Evolutionary conservation across 2,888 invertebrate genomes (phyloP).

Genomic region (Trilocha varians): DNA sequence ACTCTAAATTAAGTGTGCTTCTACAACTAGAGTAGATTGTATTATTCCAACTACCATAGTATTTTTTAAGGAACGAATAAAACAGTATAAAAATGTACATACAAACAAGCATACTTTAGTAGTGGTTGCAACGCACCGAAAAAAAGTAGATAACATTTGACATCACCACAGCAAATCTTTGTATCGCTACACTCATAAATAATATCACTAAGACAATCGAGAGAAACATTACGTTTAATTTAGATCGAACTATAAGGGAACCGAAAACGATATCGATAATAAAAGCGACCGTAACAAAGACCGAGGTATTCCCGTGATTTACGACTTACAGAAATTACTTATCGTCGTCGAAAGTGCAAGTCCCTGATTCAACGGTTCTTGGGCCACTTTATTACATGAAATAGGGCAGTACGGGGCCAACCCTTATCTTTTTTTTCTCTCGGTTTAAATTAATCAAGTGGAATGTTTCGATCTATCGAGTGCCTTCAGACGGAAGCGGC

Average conservation of each 20-base stretch:
- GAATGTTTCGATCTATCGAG: conserved; percentile 34
- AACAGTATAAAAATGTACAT: no score
- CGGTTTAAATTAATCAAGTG: conserved; percentile 36
- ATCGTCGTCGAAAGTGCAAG: not conserved
- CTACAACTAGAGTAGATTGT: no score
- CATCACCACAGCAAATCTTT: not conserved
- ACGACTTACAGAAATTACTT: conserved; percentile 1
- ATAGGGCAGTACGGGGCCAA: conserved; percentile 4
- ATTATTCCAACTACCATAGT: no score
- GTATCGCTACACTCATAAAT: no score
- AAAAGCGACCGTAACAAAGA: conserved; percentile 1
- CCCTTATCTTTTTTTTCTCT: conserved; percentile 15
- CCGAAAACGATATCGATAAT: not conserved
- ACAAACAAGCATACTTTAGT: no score
- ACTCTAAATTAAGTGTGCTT: no score
- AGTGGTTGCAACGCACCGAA: no score
- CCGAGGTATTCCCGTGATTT: conserved; percentile 15
- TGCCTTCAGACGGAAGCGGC: conserved; percentile 20
- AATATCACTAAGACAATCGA: no score
- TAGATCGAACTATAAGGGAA: conserved; percentile 13
- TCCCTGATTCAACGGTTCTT: conserved; percentile 5
- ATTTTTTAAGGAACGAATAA: no score
- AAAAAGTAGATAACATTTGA: not conserved
- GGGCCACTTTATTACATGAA: conserved; percentile 5
- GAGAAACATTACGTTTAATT: not conserved